These are phyloP conservation scores for Hypothenemus hampei DNA, from an alignment of 1,140 invertebrate genomes.

Conservation along the genomic window DNA sequence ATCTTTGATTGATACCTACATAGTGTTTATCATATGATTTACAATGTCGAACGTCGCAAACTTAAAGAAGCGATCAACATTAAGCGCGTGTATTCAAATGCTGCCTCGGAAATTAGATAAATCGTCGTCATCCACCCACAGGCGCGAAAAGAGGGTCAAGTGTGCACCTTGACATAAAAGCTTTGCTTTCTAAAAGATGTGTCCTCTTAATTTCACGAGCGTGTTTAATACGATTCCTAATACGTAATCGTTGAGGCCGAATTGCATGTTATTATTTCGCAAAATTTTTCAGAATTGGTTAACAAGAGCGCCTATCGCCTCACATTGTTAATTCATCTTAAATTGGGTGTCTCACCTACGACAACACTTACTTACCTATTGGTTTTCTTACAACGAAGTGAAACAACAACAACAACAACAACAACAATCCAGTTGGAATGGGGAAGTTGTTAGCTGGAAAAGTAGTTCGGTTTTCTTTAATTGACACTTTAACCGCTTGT, in stretches of 20 bases:
- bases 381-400: no score
- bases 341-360: no score
- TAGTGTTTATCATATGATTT: slow-evolving; percentile 9
- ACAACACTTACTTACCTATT: no score
- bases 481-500: neutral
- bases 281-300: neutral
- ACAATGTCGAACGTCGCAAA: neutral
- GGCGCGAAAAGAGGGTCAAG: neutral
- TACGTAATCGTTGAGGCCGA: neutral
- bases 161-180: neutral
- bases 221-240: neutral
- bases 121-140: neutral
- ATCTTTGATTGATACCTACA: slow-evolving; percentile 15
- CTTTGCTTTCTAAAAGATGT: neutral
- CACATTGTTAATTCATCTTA: no score
- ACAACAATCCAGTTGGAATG: slow-evolving; percentile 22
- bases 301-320: no score
- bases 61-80: neutral
- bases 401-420: neutral
- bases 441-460: slow-evolving; percentile 24
- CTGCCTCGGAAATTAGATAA: neutral
- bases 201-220: neutral
- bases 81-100: neutral
- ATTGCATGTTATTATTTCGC: neutral
- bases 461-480: slow-evolving; percentile 5